Evolutionary conservation across 2,888 invertebrate species (phyloP).

Genomic region (Stenodera caucasica): DNA sequence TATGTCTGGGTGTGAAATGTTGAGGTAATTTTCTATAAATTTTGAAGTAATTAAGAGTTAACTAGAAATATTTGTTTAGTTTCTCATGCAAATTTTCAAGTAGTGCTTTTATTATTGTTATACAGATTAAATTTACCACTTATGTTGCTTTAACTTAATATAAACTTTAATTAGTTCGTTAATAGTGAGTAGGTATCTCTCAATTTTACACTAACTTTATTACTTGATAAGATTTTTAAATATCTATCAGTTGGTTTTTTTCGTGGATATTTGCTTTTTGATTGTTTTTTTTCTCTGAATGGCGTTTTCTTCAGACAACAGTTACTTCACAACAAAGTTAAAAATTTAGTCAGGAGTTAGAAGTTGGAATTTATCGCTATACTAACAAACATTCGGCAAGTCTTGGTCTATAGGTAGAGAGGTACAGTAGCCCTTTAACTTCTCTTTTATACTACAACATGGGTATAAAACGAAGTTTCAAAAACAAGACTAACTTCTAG

Average conservation of each 20-base stretch:
- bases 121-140: not conserved
- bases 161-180: not conserved
- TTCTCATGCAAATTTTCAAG: not conserved
- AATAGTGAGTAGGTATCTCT: not conserved
- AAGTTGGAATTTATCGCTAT: slow-evolving; percentile 8
- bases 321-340: not conserved
- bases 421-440: slow-evolving; percentile 11
- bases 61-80: not conserved
- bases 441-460: slow-evolving; percentile 6
- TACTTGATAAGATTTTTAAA: too few relatives aligned
- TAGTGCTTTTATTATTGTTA: not conserved
- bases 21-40: not conserved
- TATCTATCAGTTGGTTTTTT: too few relatives aligned
- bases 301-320: not conserved
- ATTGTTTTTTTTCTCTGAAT: not conserved
- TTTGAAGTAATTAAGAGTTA: not conserved
- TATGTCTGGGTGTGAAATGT: too few relatives aligned
- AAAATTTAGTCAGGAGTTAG: slow-evolving; percentile 5
- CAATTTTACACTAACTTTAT: not conserved
- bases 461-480: slow-evolving; percentile 24
- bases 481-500: slow-evolving; percentile 20
- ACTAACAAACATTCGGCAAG: not conserved
- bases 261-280: too few relatives aligned
- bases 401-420: not conserved
- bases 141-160: not conserved